phyloP scores from a whole-genome alignment of 2,113 vertebrate species.

The Ceuthmochares aereus region DNA sequence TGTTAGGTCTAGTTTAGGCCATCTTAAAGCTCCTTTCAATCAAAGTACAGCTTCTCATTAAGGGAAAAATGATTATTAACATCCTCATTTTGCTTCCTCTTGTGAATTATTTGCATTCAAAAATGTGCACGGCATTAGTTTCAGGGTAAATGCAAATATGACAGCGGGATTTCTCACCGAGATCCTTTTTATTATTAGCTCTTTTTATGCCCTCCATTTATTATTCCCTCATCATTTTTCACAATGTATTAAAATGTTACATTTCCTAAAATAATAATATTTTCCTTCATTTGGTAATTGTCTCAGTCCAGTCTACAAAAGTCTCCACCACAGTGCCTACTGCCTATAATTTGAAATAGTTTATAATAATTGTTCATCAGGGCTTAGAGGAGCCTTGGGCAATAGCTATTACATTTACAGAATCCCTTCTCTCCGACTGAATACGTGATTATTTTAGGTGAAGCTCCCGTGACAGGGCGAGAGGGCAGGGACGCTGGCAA shows the following conservation, averaged over 20 bases:
- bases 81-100: slow-evolving; percentile 82
- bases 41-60: slow-evolving; percentile 83
- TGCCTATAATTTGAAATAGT: slow-evolving; percentile 70
- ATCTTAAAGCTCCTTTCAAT: slow-evolving; percentile 79
- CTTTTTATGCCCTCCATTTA: slow-evolving; percentile 81
- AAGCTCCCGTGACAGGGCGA: slow-evolving; percentile 63
- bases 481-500: slow-evolving; percentile 52
- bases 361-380: slow-evolving; percentile 69
- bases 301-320: slow-evolving; percentile 68
- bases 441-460: slow-evolving; percentile 75
- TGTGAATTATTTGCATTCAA: slow-evolving; percentile 85
- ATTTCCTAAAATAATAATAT: slow-evolving; percentile 83
- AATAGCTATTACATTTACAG: slow-evolving; percentile 63
- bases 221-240: slow-evolving; percentile 81
- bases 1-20: slow-evolving; percentile 77
- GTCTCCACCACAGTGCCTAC: slow-evolving; percentile 48
- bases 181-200: slow-evolving; percentile 83
- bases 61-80: slow-evolving; percentile 83
- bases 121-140: slow-evolving; percentile 82
- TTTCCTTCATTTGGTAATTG: slow-evolving; percentile 81
- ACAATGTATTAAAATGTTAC: slow-evolving; percentile 82
- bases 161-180: slow-evolving; percentile 83
- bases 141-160: slow-evolving; percentile 86
- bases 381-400: slow-evolving; percentile 62
- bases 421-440: slow-evolving; percentile 69